Evolutionary conservation across 2,888 invertebrate genomes (phyloP).

Genomic region (Tuberolachnus salignus): DNA sequence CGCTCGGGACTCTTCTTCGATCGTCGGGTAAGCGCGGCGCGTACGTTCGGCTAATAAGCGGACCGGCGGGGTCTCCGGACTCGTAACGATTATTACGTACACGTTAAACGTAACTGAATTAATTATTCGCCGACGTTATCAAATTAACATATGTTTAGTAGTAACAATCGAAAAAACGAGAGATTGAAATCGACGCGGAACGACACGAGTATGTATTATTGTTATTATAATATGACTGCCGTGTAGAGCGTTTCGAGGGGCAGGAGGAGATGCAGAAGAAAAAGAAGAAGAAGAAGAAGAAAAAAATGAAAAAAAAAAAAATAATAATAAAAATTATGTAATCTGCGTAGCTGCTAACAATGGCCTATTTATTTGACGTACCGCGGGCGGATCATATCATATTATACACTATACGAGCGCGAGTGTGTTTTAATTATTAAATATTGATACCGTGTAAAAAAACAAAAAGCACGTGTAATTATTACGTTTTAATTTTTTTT

Average conservation of each 20-base stretch:
- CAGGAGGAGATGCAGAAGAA: not conserved
- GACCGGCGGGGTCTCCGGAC: too few relatives aligned
- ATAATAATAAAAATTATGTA: slow-evolving; percentile 7
- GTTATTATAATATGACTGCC: too few relatives aligned
- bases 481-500: slow-evolving; percentile 16
- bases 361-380: slow-evolving; percentile 26
- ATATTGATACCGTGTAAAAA: not conserved
- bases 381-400: not conserved
- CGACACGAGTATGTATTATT: too few relatives aligned
- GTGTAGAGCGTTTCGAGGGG: too few relatives aligned
- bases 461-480: not conserved
- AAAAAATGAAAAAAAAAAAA: not conserved
- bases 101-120: slow-evolving; percentile 6
- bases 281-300: not conserved
- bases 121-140: not conserved
- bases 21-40: too few relatives aligned
- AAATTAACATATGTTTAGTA: not conserved
- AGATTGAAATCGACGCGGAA: slow-evolving; percentile 13
- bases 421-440: too few relatives aligned
- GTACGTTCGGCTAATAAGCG: too few relatives aligned
- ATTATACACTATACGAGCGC: not conserved
- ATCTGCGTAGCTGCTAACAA: slow-evolving; percentile 4
- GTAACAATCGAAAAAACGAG: slow-evolving; percentile 7
- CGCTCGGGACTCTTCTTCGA: too few relatives aligned
- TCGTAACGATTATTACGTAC: too few relatives aligned